A percentile compares a stretch with the other conserved stretches of the same genome.
phyloP scores from a whole-genome alignment of 2,797 vertebrate genomes.

The Mus caroli region DNA sequence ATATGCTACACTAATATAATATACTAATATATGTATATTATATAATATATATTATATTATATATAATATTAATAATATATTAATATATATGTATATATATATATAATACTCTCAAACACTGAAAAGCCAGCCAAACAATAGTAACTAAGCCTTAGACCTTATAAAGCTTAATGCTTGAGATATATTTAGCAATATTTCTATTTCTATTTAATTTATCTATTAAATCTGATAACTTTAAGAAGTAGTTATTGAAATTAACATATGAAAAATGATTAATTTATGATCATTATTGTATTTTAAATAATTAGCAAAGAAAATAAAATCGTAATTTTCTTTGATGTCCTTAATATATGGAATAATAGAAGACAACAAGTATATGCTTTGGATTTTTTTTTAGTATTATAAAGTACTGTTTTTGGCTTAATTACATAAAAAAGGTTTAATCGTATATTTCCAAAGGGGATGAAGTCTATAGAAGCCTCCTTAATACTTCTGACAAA shows the following conservation, averaged over 20 bases:
- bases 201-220: background rate
- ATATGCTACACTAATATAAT: too few relatives aligned
- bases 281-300: background rate
- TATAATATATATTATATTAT: too few relatives aligned
- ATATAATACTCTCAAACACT: background rate
- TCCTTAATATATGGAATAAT: background rate
- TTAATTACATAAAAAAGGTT: background rate
- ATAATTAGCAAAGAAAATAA: background rate
- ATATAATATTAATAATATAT: too few relatives aligned
- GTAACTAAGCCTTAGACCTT: background rate
- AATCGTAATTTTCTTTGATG: background rate
- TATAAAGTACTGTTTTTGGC: background rate
- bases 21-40: background rate
- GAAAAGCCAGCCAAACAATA: background rate
- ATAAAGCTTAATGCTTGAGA: background rate
- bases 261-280: background rate
- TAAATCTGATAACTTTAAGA: background rate
- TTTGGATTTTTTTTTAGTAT: background rate
- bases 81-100: too few relatives aligned
- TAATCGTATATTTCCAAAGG: background rate
- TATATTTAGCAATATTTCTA: background rate
- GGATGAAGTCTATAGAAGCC: background rate
- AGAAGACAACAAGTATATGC: background rate
- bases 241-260: background rate
- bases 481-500: background rate